Percentiles rank a stretch among this genome's conserved stretches.
Evolutionary conservation across 2,888 invertebrate genomes (phyloP).

Genomic region (Acanthosoma haemorrhoidale): DNA sequence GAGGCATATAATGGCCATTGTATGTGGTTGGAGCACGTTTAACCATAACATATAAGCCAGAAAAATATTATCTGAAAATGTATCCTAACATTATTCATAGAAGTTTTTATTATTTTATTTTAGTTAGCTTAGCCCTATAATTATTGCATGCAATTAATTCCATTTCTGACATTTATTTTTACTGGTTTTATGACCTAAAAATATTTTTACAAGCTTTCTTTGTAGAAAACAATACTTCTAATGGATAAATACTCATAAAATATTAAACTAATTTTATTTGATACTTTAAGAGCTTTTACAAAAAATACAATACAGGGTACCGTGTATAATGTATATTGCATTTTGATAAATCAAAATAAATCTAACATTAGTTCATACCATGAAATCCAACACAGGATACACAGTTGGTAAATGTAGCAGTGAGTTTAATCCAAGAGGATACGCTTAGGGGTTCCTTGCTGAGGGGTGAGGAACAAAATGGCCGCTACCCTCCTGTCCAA

Average conservation of each 20-base stretch:
- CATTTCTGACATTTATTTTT: too few species aligned
- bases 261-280: not conserved
- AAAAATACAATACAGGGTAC: too few species aligned
- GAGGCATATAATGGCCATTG: conserved; percentile 20
- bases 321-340: too few species aligned
- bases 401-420: not conserved
- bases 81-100: too few species aligned
- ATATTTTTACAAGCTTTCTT: too few species aligned
- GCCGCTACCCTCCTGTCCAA: conserved; percentile 24
- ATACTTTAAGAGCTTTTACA: not conserved
- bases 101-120: too few species aligned
- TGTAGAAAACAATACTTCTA: too few species aligned
- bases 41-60: not conserved
- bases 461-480: conserved; percentile 29
- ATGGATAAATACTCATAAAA: too few species aligned
- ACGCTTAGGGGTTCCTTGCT: not conserved
- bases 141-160: too few species aligned
- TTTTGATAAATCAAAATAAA: not conserved
- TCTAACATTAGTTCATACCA: not conserved
- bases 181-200: too few species aligned
- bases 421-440: not conserved
- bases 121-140: too few species aligned
- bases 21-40: not conserved
- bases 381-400: conserved; percentile 6
- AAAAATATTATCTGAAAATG: not conserved